A percentile compares a stretch with the other conserved stretches of the same genome.
These are phyloP conservation scores for Drosophila hydei DNA, from an alignment of 1,140 invertebrate genomes.

Conservation along the genomic window DNA sequence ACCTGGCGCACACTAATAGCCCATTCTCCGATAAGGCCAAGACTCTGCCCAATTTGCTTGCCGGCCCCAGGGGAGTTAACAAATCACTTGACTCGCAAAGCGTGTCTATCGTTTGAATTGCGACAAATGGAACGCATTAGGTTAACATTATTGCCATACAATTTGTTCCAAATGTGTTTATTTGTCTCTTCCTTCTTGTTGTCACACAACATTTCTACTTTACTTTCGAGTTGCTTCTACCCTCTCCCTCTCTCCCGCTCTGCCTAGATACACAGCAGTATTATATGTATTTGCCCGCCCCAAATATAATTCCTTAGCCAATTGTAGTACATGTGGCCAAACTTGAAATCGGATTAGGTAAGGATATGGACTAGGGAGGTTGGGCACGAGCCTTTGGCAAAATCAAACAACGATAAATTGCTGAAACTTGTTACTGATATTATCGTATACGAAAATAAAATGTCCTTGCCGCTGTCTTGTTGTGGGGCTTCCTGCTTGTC, in stretches of 20 bases:
- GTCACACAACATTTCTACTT: conserved; percentile 49
- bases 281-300: conserved; percentile 10
- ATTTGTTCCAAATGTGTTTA: conserved; percentile 79
- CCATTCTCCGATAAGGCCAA: neutral
- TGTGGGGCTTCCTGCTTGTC: conserved; percentile 51
- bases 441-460: conserved; percentile 57
- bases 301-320: conserved; percentile 62
- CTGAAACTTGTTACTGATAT: conserved; percentile 74
- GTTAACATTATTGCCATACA: conserved; percentile 83
- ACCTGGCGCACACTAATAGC: neutral
- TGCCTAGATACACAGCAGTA: conserved; percentile 12
- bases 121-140: conserved; percentile 81
- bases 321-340: conserved; percentile 71
- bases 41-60: too few species aligned
- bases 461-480: conserved; percentile 25
- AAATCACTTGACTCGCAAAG: conserved; percentile 68
- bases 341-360: conserved; percentile 77
- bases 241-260: conserved; percentile 5
- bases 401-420: conserved; percentile 81
- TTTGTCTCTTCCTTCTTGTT: conserved; percentile 67
- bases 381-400: conserved; percentile 12
- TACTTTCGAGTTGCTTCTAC: conserved; percentile 7
- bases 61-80: conserved; percentile 35
- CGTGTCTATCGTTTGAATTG: conserved; percentile 74
- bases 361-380: conserved; percentile 6